Percentiles rank a stretch among this genome's conserved stretches.
phyloP scores from a whole-genome alignment of 2,113 vertebrate species.

The Chloroceryle aenea region DNA sequence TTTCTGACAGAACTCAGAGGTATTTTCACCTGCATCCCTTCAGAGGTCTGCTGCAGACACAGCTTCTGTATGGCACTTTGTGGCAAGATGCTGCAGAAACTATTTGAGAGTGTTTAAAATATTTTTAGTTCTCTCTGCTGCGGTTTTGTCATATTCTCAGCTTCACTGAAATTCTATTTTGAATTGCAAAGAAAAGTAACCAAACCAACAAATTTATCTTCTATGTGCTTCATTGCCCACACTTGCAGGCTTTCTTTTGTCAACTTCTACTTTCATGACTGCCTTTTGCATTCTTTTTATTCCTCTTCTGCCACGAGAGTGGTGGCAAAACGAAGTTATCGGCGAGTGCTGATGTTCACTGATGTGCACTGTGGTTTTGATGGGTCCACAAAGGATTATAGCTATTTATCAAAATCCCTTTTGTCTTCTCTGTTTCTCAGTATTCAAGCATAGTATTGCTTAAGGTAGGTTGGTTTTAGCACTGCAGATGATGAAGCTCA shows the following conservation, averaged over 20 bases:
- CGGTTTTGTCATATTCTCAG: conserved; percentile 5
- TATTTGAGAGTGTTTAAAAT: not conserved
- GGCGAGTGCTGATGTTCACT: not conserved
- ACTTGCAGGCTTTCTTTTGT: not conserved
- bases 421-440: conserved; percentile 34
- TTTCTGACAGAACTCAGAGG: not conserved
- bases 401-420: conserved; percentile 44
- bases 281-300: not conserved
- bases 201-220: not conserved
- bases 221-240: not conserved
- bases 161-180: not conserved
- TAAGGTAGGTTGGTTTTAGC: conserved; percentile 44
- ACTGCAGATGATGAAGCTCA: conserved; percentile 22
- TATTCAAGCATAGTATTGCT: not conserved
- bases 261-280: not conserved
- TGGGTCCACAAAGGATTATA: not conserved
- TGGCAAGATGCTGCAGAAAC: not conserved
- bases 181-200: conserved; percentile 23
- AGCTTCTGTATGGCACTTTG: not conserved
- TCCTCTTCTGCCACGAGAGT: not conserved
- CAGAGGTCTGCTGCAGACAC: not conserved
- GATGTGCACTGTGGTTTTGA: not conserved
- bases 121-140: not conserved
- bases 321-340: not conserved
- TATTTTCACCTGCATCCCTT: not conserved